These are phyloP conservation scores for Patella ulyssiponensis DNA, from an alignment of 2,888 invertebrate species.

Conservation along the genomic window DNA sequence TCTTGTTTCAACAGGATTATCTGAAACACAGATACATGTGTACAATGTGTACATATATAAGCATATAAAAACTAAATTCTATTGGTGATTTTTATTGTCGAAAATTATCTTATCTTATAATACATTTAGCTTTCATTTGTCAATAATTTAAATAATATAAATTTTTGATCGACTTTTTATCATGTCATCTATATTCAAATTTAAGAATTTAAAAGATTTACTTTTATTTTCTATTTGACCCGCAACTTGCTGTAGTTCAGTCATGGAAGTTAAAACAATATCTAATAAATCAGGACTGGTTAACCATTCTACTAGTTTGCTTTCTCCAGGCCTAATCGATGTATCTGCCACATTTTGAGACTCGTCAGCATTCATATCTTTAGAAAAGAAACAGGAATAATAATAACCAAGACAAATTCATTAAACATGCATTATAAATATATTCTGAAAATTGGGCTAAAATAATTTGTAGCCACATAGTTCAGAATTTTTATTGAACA, in stretches of 20 bases:
- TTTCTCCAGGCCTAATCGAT: constrained; percentile 29
- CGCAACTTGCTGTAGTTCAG: constrained; percentile 57
- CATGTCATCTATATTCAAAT: too few species aligned
- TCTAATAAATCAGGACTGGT: constrained; percentile 59
- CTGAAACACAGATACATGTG: constrained; percentile 33
- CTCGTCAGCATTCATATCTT: background rate
- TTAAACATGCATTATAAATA: too few species aligned
- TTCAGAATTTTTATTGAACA: too few species aligned
- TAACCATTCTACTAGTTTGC: constrained; percentile 57
- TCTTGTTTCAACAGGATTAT: constrained; percentile 50
- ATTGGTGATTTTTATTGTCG: background rate
- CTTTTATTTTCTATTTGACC: constrained; percentile 53
- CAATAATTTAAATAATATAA: too few species aligned
- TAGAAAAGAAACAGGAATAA: too few species aligned
- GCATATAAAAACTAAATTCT: background rate
- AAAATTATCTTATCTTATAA: background rate
- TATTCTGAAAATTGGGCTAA: too few species aligned
- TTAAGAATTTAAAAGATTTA: constrained; percentile 16
- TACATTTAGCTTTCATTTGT: too few species aligned
- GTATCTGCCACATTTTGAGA: background rate
- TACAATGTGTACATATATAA: background rate
- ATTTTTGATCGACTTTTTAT: too few species aligned
- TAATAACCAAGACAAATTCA: too few species aligned
- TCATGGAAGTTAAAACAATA: constrained; percentile 55
- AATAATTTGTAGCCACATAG: too few species aligned